Evolutionary conservation across 2,797 vertebrate species (phyloP).

Genomic region (Harpagifer antarcticus): DNA sequence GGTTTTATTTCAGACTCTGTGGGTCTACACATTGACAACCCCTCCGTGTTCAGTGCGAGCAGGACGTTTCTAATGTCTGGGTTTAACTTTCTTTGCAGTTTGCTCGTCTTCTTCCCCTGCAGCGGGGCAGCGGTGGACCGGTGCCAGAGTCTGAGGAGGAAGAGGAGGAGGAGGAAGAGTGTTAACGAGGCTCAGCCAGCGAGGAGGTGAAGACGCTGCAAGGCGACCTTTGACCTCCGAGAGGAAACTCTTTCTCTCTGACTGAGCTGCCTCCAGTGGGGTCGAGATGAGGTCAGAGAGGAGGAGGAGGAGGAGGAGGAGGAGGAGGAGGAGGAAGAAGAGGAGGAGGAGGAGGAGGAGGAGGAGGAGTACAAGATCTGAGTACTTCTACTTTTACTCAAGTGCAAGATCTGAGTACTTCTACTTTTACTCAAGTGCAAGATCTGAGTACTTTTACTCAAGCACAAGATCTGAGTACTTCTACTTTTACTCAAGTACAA

Average conservation of each 20-base stretch:
- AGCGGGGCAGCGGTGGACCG: constrained; percentile 59
- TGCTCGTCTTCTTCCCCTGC: constrained; percentile 61
- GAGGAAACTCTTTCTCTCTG: constrained; percentile 58
- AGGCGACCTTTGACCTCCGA: constrained; percentile 65
- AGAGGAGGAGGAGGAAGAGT: constrained; percentile 15
- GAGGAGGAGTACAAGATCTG: too few relatives aligned
- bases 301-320: constrained; percentile 42
- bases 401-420: too few relatives aligned
- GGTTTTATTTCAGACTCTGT: constrained; percentile 18
- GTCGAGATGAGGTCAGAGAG: constrained; percentile 66
- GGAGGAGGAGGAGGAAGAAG: constrained; percentile 2
- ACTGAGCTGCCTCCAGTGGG: constrained; percentile 55
- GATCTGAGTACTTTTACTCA: too few relatives aligned
- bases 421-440: too few relatives aligned
- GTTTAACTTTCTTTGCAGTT: constrained; percentile 66
- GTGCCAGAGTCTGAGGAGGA: constrained; percentile 64
- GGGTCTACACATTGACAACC: constrained; percentile 51
- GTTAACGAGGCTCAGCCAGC: constrained; percentile 65
- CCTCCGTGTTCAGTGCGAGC: constrained; percentile 35
- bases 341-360: constrained; percentile 49
- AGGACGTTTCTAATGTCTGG: constrained; percentile 63
- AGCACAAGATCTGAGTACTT: too few relatives aligned
- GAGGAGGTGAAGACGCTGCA: constrained; percentile 64
- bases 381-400: too few relatives aligned
- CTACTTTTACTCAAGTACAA: too few relatives aligned